Percentiles rank a stretch among this genome's conserved stretches.
Conservation (phyloP, 2,113 vertebrate species). For the Odocoileus hemionus region DNA sequence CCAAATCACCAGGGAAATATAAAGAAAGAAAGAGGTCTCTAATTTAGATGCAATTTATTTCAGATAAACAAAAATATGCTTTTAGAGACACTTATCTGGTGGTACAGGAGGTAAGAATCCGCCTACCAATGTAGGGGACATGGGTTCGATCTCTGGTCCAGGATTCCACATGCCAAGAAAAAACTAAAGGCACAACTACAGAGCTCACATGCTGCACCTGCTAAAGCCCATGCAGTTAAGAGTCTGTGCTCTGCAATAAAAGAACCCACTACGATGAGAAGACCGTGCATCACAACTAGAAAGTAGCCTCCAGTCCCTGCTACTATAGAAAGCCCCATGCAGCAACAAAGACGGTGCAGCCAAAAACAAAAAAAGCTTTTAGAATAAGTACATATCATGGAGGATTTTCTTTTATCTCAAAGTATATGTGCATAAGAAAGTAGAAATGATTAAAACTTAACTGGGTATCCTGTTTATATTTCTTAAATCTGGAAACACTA, state of each 20-base stretch:
- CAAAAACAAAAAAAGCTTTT: background rate
- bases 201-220: background rate
- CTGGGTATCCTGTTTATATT: background rate
- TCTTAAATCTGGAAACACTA: background rate
- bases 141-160: background rate
- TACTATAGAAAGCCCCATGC: background rate
- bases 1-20: background rate
- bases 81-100: background rate
- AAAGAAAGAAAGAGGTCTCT: background rate
- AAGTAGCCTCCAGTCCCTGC: background rate
- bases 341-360: background rate
- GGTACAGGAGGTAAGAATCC: background rate
- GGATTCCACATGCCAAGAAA: background rate
- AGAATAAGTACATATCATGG: background rate
- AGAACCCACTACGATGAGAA: background rate
- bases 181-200: background rate
- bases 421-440: background rate
- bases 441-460: conserved; percentile 2
- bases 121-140: background rate
- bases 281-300: background rate
- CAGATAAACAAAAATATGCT: background rate
- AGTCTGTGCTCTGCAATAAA: background rate
- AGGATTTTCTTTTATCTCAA: background rate
- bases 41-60: background rate
- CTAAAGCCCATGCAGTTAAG: background rate